Base-by-base conservation (phyloP, 2,888 invertebrate species). In the Stramonita haemastoma region DNA sequence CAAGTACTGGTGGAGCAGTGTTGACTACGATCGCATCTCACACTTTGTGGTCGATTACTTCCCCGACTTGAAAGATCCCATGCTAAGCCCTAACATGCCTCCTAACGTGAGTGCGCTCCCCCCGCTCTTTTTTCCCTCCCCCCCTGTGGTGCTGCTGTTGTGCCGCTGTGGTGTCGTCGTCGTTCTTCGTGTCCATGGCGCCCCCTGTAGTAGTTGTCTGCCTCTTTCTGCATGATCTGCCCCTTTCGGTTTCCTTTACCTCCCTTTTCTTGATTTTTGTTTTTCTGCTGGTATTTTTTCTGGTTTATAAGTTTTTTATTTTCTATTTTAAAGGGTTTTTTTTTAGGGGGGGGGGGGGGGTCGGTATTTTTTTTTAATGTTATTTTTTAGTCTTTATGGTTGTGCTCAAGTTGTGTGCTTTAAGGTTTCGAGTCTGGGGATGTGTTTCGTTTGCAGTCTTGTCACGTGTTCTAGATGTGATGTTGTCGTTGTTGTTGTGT, bases 1-100 rank as follows among this genome's bases (percentile, higher is more conserved):
- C 87, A 91, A 91, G 84, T 90, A 91, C 83, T 91, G 91, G 88
- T 91, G 91, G 91, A 91, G 91, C 87, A 90, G 90, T 81, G 89
- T 87, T 56, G 91, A 91, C 89, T 91, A 91, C 87, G 91, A 91
- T 73, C 87, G 91, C 22, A 91, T 91, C 34, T 90, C 91, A n/a
- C 90, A 91, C 88, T 84, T 91, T 29, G 90, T 91, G 34, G 90
- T 91, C 46, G 90, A 90, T 6, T 89, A 90, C 70, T 91, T 91
- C 87, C 91, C 91, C 34, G 91, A 90, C 36, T 86, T 91, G 85
- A 90, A 89, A 86, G 91, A 91, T 86, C 90, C 89, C 34, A 89
- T 46, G 73, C 87, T 90, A 73, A 90, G 90, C 83, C 91, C 91
- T 32, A 90, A 90, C 19, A 90, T 91, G 83, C 91, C 91, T 36